Conservation (phyloP, 2,113 vertebrate genomes). For the Stegostoma tigrinum region DNA sequence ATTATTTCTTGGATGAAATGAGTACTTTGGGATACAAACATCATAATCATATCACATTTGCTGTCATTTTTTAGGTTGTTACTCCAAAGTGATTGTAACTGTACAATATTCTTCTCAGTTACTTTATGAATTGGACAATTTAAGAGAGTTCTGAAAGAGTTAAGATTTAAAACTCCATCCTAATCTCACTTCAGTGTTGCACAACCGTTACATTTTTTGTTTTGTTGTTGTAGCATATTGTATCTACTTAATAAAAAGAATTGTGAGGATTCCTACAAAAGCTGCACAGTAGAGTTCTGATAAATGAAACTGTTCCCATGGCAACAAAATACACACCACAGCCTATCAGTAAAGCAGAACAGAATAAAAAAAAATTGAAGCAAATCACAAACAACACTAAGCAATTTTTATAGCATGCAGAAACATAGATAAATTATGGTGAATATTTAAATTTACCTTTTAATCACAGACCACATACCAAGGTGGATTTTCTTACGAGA, state of each 20-base stretch:
- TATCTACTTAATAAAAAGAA: not conserved
- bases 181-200: not conserved
- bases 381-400: not conserved
- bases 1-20: not conserved
- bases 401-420: not conserved
- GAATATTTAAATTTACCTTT: not conserved
- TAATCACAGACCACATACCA: not conserved
- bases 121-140: not conserved
- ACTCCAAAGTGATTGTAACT: not conserved
- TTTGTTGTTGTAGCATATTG: not conserved
- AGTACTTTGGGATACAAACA: not conserved
- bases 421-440: not conserved
- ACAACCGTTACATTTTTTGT: not conserved
- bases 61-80: constrained; percentile 7
- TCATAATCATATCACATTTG: not conserved
- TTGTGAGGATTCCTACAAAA: not conserved
- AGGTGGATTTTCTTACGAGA: no score
- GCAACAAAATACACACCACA: not conserved
- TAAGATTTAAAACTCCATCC: not conserved
- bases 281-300: not conserved
- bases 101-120: no score
- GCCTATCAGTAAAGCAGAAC: not conserved
- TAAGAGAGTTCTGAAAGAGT: not conserved
- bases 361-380: not conserved
- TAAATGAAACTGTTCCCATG: constrained; percentile 17